phyloP scores from a whole-genome alignment of 2,888 invertebrate species.

The Noctua janthina region DNA sequence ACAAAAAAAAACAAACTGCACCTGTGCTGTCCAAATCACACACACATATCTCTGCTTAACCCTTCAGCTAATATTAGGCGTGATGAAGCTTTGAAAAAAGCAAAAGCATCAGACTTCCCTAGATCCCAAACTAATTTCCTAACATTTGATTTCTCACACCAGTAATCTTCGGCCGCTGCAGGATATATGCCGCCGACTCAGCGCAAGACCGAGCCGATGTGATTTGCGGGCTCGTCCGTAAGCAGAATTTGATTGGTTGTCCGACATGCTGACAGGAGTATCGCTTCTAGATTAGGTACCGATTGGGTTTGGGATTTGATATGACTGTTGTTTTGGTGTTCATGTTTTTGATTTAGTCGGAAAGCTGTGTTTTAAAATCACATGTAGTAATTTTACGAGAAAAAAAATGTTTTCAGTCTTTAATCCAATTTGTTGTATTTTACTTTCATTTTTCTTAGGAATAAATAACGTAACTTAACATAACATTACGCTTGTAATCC shows the following conservation, averaged over 20 bases:
- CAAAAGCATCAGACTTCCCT: not conserved
- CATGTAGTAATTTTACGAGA: too few species aligned
- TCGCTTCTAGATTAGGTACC: conserved; percentile 44
- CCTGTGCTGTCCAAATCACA: not conserved
- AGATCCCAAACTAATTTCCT: conserved; percentile 24
- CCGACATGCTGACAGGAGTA: conserved; percentile 59
- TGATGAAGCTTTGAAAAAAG: not conserved
- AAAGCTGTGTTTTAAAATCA: not conserved
- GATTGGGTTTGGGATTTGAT: conserved; percentile 41
- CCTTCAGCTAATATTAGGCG: not conserved
- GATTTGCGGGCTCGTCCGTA: conserved; percentile 61
- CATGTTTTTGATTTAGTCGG: not conserved
- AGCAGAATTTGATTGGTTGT: conserved; percentile 67
- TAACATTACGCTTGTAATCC: not conserved
- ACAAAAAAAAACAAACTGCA: not conserved
- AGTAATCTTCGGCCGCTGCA: conserved; percentile 34
- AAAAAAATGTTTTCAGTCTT: too few species aligned
- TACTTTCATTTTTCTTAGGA: not conserved
- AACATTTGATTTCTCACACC: conserved; percentile 43
- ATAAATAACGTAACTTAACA: not conserved
- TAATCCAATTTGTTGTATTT: not conserved
- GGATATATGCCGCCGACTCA: conserved; percentile 61
- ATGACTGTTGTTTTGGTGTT: conserved; percentile 12
- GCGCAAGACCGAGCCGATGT: conserved; percentile 58
- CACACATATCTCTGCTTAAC: not conserved